Base-by-base conservation (phyloP, 2,888 invertebrate genomes). In the Alitta virens region DNA sequence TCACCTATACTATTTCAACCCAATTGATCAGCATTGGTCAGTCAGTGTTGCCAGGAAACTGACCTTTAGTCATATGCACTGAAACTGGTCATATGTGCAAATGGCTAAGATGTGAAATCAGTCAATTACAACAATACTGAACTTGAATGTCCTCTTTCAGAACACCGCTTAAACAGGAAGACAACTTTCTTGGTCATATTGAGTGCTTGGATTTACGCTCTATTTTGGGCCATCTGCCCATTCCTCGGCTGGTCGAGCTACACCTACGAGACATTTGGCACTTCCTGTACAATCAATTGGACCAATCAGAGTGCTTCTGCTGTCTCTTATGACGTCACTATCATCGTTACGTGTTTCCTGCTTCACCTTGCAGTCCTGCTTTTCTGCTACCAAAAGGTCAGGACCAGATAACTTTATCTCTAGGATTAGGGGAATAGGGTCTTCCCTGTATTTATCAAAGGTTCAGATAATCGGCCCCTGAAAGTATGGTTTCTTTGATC, bases 211-310 rank as follows among this genome's bases (percentile, higher is more conserved):
- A 2, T 27, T 2, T 46, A 58, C 43, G 49, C 27, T 2, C 14
- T 27, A 1, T 7, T 49, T 2, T 56, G 40, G 38, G 42, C 71
- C 0, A 60, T 56, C 3, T 55, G 65, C 1, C 72, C 72, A 0
- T 54, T 72, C n/a, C 5, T 71, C 1, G 72, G 72, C 7, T 72
- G 72, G 72, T 67, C 62, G 56, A 16, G 38, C 33, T 71, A 68
- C 59, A 66, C 61, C 26, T 62, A 58, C 23, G 71, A 71, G 27
- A 66, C 69, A 1, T 71, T 68, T 54, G 66, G 68, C 16, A 70
- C 68, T 9, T 68, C 71, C 27, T 71, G 71, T 59, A 67, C 63
- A 24, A 63, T 69, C n/a, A 64, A 69, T 64, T 71, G 71, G 71
- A 5, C 43, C 16, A 43, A 43, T 5, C 14, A 26, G 21, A 49